Conservation (phyloP, 2,797 vertebrate species). For the Pseudochirops corinnae region DNA sequence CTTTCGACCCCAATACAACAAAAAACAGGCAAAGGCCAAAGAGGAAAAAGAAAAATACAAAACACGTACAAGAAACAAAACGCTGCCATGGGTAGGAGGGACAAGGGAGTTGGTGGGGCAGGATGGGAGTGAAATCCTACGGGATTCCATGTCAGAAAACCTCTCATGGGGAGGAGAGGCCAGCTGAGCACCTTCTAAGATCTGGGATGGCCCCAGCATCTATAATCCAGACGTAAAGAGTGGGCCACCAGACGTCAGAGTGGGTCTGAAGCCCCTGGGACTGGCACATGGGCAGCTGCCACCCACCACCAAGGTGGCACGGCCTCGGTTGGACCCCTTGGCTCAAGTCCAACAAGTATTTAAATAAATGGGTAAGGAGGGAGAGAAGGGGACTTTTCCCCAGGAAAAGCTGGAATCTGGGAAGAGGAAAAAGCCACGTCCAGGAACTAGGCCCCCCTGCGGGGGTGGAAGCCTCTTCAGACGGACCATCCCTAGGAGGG, state of each 20-base stretch:
- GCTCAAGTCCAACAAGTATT: neutral
- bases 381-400: neutral
- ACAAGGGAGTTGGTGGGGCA: neutral
- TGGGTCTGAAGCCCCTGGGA: neutral
- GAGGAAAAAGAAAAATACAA: conserved; percentile 42
- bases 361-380: neutral
- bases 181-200: neutral
- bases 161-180: neutral
- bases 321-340: neutral
- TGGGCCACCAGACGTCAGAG: too few species aligned
- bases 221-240: neutral
- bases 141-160: neutral
- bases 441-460: neutral
- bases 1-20: neutral
- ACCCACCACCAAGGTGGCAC: neutral
- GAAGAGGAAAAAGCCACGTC: neutral
- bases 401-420: neutral
- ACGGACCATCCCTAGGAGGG: neutral
- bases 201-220: neutral
- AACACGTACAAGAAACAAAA: conserved; percentile 25
- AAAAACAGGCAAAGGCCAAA: conserved; percentile 44
- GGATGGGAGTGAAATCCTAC: neutral
- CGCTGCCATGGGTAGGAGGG: neutral
- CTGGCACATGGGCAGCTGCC: neutral
- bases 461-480: too few species aligned